A percentile compares a stretch with the other conserved stretches of the same genome.
These are phyloP conservation scores for Drosophila barbarae DNA, from an alignment of 2,888 invertebrate species.

Conservation along the genomic window DNA sequence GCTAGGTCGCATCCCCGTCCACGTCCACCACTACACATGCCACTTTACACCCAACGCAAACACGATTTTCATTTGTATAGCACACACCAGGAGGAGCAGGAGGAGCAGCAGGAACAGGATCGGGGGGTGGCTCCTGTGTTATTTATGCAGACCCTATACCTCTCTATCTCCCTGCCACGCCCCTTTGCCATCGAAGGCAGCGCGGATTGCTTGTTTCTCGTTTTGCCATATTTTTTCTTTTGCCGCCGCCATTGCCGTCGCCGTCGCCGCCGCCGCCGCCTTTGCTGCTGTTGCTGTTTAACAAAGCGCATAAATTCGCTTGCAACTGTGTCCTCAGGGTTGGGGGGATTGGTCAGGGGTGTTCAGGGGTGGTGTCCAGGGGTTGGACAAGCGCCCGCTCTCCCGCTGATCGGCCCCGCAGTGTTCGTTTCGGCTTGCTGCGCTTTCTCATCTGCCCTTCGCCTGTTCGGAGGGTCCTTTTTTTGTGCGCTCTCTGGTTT, in stretches of 20 bases:
- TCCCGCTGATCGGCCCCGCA: constrained; percentile 21
- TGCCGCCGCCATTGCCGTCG: constrained; percentile 33
- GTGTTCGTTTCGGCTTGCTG: constrained; percentile 69
- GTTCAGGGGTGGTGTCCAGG: neutral
- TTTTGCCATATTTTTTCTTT: constrained; percentile 54
- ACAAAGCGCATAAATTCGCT: constrained; percentile 77
- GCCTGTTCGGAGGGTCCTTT: constrained; percentile 43
- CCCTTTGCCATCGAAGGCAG: constrained; percentile 38
- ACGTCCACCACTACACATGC: constrained; percentile 66
- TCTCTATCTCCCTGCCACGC: constrained; percentile 23
- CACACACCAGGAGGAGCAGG: constrained; percentile 35
- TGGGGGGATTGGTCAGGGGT: constrained; percentile 10
- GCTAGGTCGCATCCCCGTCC: constrained; percentile 19
- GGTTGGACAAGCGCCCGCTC: constrained; percentile 3
- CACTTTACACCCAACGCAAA: constrained; percentile 72
- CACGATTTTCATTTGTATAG: constrained; percentile 75
- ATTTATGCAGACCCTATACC: constrained; percentile 67
- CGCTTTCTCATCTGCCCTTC: constrained; percentile 70
- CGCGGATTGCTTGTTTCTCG: constrained; percentile 61
- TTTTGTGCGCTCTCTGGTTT: constrained; percentile 31
- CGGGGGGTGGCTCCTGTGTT: constrained; percentile 41
- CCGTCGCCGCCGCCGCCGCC: constrained; percentile 27
- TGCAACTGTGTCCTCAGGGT: constrained; percentile 73
- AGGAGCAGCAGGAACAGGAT: constrained; percentile 3
- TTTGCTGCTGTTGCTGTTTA: constrained; percentile 70